Base-by-base conservation (phyloP, 2,797 vertebrate genomes). In the Urophycis tenuis region DNA sequence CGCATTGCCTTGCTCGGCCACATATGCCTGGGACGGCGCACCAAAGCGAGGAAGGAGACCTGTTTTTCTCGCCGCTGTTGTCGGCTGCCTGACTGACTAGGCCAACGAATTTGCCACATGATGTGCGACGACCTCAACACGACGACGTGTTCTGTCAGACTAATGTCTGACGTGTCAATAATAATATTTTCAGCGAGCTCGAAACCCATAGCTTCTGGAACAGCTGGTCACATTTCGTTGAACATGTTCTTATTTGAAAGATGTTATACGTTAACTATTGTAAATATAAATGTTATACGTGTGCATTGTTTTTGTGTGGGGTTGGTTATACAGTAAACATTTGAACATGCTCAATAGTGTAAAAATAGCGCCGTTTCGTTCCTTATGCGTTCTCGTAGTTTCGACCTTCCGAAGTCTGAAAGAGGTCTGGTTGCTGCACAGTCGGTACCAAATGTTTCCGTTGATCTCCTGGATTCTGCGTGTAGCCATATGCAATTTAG, bases 401-500 rank as follows among this genome's bases (percentile, higher is more conserved):
- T 29, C 9, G 60, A 29, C 60, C n/a, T 64, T 25, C 53, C 25
- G 53, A 64, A 25, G 60, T 64, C 17, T 17, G 32, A 19, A 33
- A 71, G 31, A 32, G 74, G 73, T 72, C 77, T 83, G 77, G 31
- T 75, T 41, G 45, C 74, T 71, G 71, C 78, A 74, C 72, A 75
- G 72, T 69, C 74, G n/a, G 25, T n/a, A 64, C 73, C 76, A 80
- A 81, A 81, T 78, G 74, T 83, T 82, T 75, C 69, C 81, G 80
- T 84, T 76, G 80, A 81, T 87, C 75, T 77, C 22, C 60, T 11
- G 64, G 80, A 75, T 80, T 64, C 49, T 74, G 71, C 82, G 81
- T 77, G 77, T 83, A 82, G 75, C 71, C 41, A 81, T 74, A 76
- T 76, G 81, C 75, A 71, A 67, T 74, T 75, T 71, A 53, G 76